A percentile compares a stretch with the other conserved stretches of the same genome.
phyloP scores from a whole-genome alignment of 2,797 vertebrate genomes.

The Melanotaenia trifasciata region DNA sequence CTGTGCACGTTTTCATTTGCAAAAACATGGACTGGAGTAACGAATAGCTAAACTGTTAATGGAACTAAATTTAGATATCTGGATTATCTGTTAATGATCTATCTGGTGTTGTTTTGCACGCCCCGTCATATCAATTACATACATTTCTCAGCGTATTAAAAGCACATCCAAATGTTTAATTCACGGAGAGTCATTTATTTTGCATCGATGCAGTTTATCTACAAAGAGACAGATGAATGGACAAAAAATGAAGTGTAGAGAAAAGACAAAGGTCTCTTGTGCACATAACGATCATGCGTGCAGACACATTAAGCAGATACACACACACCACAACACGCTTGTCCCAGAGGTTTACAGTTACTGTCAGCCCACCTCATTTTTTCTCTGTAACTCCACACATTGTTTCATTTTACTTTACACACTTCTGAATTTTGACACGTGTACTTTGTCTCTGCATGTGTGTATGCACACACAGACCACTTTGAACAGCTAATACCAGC shows the following conservation, averaged over 20 bases:
- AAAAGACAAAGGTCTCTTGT: constrained; percentile 27
- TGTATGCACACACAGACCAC: constrained; percentile 42
- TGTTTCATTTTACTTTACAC: constrained; percentile 58
- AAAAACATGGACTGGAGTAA: constrained; percentile 6
- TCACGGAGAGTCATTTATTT: constrained; percentile 2
- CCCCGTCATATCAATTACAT: constrained; percentile 11
- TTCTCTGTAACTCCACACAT: constrained; percentile 44
- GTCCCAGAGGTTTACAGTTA: constrained; percentile 40
- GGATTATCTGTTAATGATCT: constrained; percentile 26
- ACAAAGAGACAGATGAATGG: constrained; percentile 20
- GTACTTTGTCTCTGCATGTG: constrained; percentile 52
- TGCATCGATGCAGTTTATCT: background rate
- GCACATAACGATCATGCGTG: constrained; percentile 8
- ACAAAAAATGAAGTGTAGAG: constrained; percentile 1
- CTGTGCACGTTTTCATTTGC: background rate
- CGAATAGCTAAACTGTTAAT: constrained; percentile 9
- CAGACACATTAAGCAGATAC: constrained; percentile 21
- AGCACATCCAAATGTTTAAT: constrained; percentile 29
- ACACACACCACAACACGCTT: constrained; percentile 27
- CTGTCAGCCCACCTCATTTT: constrained; percentile 31
- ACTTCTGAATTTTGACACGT: constrained; percentile 50
- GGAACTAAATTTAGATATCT: background rate
- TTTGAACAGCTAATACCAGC: constrained; percentile 39
- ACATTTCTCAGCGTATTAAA: constrained; percentile 16
- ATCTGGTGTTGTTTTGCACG: constrained; percentile 21